Percentiles rank a stretch among this genome's conserved stretches.
phyloP scores from a whole-genome alignment of 2,113 vertebrate species.

The Varanus salvator region DNA sequence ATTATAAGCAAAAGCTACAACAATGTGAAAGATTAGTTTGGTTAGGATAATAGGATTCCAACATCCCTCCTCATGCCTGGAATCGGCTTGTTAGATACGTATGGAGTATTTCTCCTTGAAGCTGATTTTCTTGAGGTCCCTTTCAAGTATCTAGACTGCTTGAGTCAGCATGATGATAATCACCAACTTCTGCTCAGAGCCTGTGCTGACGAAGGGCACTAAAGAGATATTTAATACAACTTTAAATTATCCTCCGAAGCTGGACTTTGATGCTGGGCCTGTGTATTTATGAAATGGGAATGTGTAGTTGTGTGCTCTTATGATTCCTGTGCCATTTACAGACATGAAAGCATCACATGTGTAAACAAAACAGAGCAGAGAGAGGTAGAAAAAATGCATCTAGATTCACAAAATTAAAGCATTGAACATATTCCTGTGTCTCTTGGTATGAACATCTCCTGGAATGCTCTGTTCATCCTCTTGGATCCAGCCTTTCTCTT shows the following conservation, averaged over 20 bases:
- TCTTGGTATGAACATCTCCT: conserved; percentile 39
- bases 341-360: conserved; percentile 12
- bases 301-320: conserved; percentile 1
- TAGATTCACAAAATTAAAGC: neutral
- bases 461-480: conserved; percentile 23
- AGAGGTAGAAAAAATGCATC: conserved; percentile 18
- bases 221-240: conserved; percentile 39
- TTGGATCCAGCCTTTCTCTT: conserved; percentile 40
- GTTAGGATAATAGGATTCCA: neutral
- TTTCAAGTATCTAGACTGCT: conserved; percentile 30
- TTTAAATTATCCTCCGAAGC: conserved; percentile 44
- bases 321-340: conserved; percentile 34
- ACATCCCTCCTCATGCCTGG: neutral
- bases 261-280: conserved; percentile 32
- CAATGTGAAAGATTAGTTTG: conserved; percentile 6
- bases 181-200: conserved; percentile 29
- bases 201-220: conserved; percentile 21
- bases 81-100: neutral
- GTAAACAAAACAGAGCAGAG: conserved; percentile 39
- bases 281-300: conserved; percentile 40
- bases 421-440: neutral
- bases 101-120: neutral
- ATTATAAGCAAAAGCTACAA: neutral
- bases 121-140: conserved; percentile 16
- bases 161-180: conserved; percentile 45